These are phyloP conservation scores for Ramphastos sulfuratus DNA, from an alignment of 2,113 vertebrate genomes.

Conservation along the genomic window DNA sequence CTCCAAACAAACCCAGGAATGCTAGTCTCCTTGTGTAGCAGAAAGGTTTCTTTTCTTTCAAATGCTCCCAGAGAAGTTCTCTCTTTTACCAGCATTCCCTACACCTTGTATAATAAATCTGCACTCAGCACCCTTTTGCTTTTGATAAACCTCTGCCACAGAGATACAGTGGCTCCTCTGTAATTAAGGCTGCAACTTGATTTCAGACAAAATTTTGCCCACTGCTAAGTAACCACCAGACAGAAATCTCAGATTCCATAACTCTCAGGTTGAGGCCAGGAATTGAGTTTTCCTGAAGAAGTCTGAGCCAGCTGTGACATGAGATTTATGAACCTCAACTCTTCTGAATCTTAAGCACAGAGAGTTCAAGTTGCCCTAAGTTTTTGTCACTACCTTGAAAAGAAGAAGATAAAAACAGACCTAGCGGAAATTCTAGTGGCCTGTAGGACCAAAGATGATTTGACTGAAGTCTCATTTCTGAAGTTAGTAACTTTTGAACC, in stretches of 20 bases:
- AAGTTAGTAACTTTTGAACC: constrained; percentile 61
- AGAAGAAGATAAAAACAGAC: constrained; percentile 33
- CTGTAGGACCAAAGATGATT: constrained; percentile 22
- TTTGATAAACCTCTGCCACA: neutral
- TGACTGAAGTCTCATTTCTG: constrained; percentile 31
- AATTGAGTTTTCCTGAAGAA: neutral
- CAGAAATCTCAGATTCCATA: neutral
- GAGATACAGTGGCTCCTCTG: neutral
- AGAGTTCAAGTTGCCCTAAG: neutral
- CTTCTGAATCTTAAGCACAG: neutral
- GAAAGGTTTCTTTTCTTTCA: neutral
- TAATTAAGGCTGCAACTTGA: neutral
- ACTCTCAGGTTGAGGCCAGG: neutral
- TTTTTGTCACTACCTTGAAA: neutral
- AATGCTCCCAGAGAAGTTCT: neutral
- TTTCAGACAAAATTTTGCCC: neutral
- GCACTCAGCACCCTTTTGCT: neutral
- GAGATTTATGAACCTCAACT: neutral
- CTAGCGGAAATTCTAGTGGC: constrained; percentile 29
- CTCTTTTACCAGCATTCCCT: neutral
- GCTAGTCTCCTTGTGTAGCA: fast-evolving
- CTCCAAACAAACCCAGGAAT: neutral
- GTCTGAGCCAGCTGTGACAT: neutral
- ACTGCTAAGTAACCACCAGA: neutral
- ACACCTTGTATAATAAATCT: neutral